Conservation (phyloP, 2,888 invertebrate genomes). For the Drosophila tanythrix region DNA sequence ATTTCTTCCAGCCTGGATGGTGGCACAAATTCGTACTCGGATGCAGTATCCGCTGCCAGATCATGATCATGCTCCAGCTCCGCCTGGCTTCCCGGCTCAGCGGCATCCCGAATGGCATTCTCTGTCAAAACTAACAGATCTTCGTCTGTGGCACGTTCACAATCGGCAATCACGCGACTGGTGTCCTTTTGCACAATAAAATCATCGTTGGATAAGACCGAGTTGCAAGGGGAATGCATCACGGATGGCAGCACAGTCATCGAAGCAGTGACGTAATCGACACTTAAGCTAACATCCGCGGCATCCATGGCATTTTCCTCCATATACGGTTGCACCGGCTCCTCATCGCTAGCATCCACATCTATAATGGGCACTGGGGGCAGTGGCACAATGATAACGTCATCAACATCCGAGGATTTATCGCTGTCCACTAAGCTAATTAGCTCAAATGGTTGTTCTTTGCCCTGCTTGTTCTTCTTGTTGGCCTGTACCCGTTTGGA, state of each 20-base stretch:
- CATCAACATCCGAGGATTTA: slow-evolving; percentile 78
- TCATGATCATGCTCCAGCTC: slow-evolving; percentile 3
- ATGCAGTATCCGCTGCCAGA: slow-evolving; percentile 43
- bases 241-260: not conserved
- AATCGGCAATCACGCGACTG: slow-evolving; percentile 70
- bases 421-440: slow-evolving; percentile 69
- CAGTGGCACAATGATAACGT: slow-evolving; percentile 80
- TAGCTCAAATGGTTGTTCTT: slow-evolving; percentile 41
- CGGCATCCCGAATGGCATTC: slow-evolving; percentile 61
- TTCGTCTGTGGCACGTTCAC: slow-evolving; percentile 78
- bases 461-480: slow-evolving; percentile 44
- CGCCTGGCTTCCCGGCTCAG: slow-evolving; percentile 14
- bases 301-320: slow-evolving; percentile 81
- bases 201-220: slow-evolving; percentile 83
- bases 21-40: slow-evolving; percentile 68
- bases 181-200: slow-evolving; percentile 84
- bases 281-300: slow-evolving; percentile 63
- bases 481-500: slow-evolving; percentile 67
- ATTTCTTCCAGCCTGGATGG: slow-evolving; percentile 60
- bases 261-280: slow-evolving; percentile 1
- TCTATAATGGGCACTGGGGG: slow-evolving; percentile 78
- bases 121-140: slow-evolving; percentile 78
- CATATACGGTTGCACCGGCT: slow-evolving; percentile 41
- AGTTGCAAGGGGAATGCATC: slow-evolving; percentile 77
- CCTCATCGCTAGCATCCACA: slow-evolving; percentile 81